These are phyloP conservation scores for Protaetia brevitarsis DNA, from an alignment of 1,140 invertebrate species.

Conservation along the genomic window DNA sequence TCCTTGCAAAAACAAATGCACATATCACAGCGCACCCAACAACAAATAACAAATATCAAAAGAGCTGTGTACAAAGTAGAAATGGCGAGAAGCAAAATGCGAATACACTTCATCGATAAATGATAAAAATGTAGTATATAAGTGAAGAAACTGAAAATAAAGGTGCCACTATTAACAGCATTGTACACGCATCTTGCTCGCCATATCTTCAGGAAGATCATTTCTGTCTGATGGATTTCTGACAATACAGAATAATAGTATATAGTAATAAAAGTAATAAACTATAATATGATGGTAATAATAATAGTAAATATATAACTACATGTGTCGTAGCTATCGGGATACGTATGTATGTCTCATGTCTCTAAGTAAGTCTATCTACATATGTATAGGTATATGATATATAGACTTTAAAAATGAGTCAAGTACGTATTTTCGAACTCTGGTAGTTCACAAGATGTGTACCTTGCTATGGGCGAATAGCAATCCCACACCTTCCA, in stretches of 20 bases:
- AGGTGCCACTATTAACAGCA: no score
- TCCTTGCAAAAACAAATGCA: conserved; percentile 60
- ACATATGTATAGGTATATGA: neutral
- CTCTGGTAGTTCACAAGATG: conserved; percentile 3
- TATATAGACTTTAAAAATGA: neutral
- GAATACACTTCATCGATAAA: neutral
- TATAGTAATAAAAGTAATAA: neutral
- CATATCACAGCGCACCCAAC: conserved; percentile 47
- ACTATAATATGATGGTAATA: neutral
- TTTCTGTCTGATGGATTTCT: conserved; percentile 11
- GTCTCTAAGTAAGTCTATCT: no score
- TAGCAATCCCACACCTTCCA: conserved; percentile 96
- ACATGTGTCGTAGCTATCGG: conserved; percentile 1
- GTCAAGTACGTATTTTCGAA: conserved; percentile 6
- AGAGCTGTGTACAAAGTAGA: conserved; percentile 9
- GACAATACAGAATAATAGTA: neutral
- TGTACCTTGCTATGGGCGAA: conserved; percentile 98
- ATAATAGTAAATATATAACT: neutral
- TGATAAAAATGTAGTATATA: no score
- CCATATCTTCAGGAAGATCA: conserved; percentile 10
- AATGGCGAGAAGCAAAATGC: conserved; percentile 27
- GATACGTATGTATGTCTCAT: no score
- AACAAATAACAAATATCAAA: conserved; percentile 35
- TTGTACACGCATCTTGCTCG: conserved; percentile 1
- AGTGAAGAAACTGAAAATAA: no score